These are phyloP conservation scores for Eulemur macaco DNA, from an alignment of 2,113 vertebrate species.

Conservation along the genomic window DNA sequence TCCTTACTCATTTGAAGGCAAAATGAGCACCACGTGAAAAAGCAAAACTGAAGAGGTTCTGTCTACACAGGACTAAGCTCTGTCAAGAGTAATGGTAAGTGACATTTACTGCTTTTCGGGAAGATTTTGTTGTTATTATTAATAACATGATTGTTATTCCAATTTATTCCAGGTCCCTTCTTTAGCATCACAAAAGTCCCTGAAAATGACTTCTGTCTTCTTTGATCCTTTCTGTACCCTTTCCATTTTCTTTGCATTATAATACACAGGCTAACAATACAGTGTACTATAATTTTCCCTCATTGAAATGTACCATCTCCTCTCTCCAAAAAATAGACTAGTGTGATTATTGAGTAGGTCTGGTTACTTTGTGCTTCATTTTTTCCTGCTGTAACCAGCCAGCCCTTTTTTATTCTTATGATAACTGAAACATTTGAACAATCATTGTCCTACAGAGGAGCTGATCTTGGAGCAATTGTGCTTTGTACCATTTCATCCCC, in stretches of 20 bases:
- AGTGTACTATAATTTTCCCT: constrained; percentile 42
- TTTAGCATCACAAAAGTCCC: constrained; percentile 50
- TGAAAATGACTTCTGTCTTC: constrained; percentile 61
- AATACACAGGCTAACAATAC: constrained; percentile 64
- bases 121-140: constrained; percentile 19
- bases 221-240: constrained; percentile 20
- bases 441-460: constrained; percentile 50
- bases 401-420: constrained; percentile 69
- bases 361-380: constrained; percentile 27
- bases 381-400: constrained; percentile 61
- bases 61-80: not conserved
- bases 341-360: constrained; percentile 65
- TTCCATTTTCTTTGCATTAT: constrained; percentile 56
- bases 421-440: constrained; percentile 73
- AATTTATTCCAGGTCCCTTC: not conserved
- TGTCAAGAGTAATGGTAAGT: not conserved
- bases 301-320: constrained; percentile 59
- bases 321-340: constrained; percentile 41
- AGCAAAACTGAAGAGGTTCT: not conserved
- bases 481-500: constrained; percentile 50
- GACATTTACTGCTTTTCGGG: not conserved
- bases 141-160: not conserved
- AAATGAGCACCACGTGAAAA: not conserved
- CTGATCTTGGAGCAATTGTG: constrained; percentile 67
- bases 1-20: not conserved